Percentiles rank a stretch among this genome's conserved stretches.
Conservation (phyloP, 2,797 vertebrate species). For the Vultur gryphus region DNA sequence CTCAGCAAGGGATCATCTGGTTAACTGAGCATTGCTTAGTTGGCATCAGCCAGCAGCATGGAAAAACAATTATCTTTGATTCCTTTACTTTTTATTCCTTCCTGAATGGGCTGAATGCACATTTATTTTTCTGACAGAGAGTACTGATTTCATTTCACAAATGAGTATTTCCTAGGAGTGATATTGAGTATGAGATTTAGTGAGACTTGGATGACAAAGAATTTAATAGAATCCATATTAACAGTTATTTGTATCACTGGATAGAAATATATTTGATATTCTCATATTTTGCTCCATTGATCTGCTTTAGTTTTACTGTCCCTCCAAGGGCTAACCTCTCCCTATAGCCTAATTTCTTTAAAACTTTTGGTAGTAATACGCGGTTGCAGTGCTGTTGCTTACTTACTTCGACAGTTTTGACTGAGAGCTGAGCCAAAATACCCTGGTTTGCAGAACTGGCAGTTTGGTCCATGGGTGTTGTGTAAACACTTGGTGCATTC, state of each 20-base stretch:
- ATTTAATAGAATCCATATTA: background rate
- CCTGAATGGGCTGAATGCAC: background rate
- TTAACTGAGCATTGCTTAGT: background rate
- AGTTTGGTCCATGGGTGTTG: conserved; percentile 80
- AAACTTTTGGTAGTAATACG: background rate
- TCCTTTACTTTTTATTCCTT: background rate
- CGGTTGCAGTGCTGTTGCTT: background rate
- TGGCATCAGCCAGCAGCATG: background rate
- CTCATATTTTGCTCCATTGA: background rate
- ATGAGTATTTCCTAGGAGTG: background rate
- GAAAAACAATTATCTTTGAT: background rate
- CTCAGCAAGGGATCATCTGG: background rate
- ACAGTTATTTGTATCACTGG: background rate
- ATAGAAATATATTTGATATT: background rate
- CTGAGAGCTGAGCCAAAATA: conserved; percentile 82
- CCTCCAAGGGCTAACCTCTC: background rate
- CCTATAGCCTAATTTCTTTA: background rate
- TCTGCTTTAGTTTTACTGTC: background rate
- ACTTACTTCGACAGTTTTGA: conserved; percentile 85
- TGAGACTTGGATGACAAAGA: background rate
- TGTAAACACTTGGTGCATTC: conserved; percentile 83
- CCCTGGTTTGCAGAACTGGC: conserved; percentile 84
- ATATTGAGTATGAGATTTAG: background rate
- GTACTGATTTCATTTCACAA: background rate
- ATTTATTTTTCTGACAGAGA: background rate